Percentiles rank a stretch among this genome's conserved stretches.
Evolutionary conservation across 2,888 invertebrate species (phyloP).

Genomic region (Azorinus chamasolen): DNA sequence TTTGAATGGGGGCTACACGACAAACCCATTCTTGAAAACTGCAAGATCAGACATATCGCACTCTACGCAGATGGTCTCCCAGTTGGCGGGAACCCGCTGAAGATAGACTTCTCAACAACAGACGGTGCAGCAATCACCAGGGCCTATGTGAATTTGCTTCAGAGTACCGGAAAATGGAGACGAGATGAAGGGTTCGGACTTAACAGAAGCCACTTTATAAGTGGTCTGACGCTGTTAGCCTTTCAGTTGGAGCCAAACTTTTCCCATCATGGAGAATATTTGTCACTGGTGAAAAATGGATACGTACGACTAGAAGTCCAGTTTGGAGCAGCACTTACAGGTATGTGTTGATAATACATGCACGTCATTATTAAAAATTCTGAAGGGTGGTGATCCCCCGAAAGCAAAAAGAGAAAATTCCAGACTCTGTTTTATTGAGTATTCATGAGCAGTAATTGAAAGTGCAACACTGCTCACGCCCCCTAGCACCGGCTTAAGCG

Average conservation of each 20-base stretch:
- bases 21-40: conserved; percentile 55
- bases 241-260: conserved; percentile 39
- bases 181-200: conserved; percentile 33
- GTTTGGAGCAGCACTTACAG: conserved; percentile 23
- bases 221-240: conserved; percentile 27
- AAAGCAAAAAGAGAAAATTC: too few species aligned
- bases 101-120: conserved; percentile 17
- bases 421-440: too few species aligned
- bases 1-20: conserved; percentile 38
- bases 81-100: conserved; percentile 38
- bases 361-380: too few species aligned
- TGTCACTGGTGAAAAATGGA: conserved; percentile 34
- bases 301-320: conserved; percentile 26
- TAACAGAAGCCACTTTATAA: conserved; percentile 13
- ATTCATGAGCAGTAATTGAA: too few species aligned
- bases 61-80: conserved; percentile 48
- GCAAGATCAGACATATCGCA: conserved; percentile 33
- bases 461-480: too few species aligned
- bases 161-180: conserved; percentile 41
- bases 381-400: too few species aligned
- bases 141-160: conserved; percentile 38
- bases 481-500: too few species aligned
- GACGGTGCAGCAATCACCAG: conserved; percentile 17
- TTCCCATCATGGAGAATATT: conserved; percentile 29
- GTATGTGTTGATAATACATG: too few species aligned